A percentile compares a stretch with the other conserved stretches of the same genome.
Conservation (phyloP, 1,140 invertebrate species). For the Alviniconcha marisindica region DNA sequence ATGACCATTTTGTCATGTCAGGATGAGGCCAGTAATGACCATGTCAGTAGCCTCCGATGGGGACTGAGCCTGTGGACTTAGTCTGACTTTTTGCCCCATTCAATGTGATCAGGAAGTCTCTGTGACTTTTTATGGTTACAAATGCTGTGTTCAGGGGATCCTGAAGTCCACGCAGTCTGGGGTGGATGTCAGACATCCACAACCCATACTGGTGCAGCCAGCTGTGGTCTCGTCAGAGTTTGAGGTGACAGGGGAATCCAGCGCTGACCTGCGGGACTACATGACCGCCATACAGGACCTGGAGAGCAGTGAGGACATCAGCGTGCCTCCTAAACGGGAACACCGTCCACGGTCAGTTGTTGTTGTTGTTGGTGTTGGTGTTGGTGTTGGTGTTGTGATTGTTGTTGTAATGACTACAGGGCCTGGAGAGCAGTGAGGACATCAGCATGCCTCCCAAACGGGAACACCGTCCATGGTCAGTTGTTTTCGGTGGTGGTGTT, state of each 20-base stretch:
- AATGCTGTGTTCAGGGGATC: constrained; percentile 46
- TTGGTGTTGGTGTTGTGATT: too few species aligned
- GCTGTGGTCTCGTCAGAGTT: neutral
- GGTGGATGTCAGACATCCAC: neutral
- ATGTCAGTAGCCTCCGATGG: too few species aligned
- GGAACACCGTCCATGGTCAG: neutral
- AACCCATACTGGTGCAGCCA: neutral
- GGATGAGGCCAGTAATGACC: too few species aligned
- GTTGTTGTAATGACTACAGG: neutral
- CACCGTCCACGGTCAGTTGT: neutral
- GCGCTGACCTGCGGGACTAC: constrained; percentile 30
- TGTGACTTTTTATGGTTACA: too few species aligned
- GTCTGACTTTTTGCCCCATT: too few species aligned
- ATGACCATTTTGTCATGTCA: too few species aligned
- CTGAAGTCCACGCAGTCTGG: constrained; percentile 40
- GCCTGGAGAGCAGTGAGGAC: constrained; percentile 19
- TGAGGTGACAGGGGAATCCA: constrained; percentile 35
- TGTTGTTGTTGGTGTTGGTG: neutral
- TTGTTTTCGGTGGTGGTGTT: too few species aligned
- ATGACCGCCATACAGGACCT: constrained; percentile 27
- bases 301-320: constrained; percentile 18
- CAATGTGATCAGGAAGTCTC: too few species aligned
- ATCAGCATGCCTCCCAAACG: neutral
- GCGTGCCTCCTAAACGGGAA: neutral
- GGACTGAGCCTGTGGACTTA: too few species aligned